Base-by-base conservation (phyloP, 2,888 invertebrate species). In the Plagodis pulveraria region DNA sequence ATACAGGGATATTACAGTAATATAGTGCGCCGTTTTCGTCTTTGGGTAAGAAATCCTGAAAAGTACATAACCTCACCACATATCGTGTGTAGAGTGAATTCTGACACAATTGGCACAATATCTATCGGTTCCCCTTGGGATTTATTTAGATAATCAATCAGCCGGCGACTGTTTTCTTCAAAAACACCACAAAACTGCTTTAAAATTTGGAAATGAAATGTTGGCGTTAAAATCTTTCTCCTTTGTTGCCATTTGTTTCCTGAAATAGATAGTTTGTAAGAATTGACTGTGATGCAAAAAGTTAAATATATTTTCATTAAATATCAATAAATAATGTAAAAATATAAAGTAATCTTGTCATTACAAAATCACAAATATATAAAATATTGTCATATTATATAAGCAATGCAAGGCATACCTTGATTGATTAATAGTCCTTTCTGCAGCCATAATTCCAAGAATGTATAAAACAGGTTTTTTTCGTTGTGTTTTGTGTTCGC, bases 161-260 rank as follows among this genome's bases (percentile, higher is more conserved):
- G 67, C 0, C 77, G 77, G 32, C 81, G 77, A 7, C 83, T 77
- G 40, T 93, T 91, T 48, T 93, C 89, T 43, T 84, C 77, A 9
- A 94, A 80, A 8, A 86, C 77, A 0, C 74, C 70, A 40, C 76
- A 74, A 52, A 85, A 88, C 35, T 83, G 78, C 48, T 92, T 86
- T 7, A 95, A 76, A 50, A 95, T 93, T 68, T 94, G 95, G 61
- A 95, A 95, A 72, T 95, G 95, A 71, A 95, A 95, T 0, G 95
- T 93, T 0, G 95, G 94, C 0, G 95, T 95, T n/a, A 95, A 74
- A 59, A 94, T 89, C 77, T 94, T 95, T 50, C 95, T 81, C n/a
- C 95, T 86, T 0, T 82, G 73, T 43, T 93, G 93, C 95, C 95
- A 95, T 79, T 94, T 95, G 12, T 68, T 48, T 34, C 93, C 94